phyloP scores from a whole-genome alignment of 1,140 invertebrate genomes.

The Ceratoteleas bidentatus region DNA sequence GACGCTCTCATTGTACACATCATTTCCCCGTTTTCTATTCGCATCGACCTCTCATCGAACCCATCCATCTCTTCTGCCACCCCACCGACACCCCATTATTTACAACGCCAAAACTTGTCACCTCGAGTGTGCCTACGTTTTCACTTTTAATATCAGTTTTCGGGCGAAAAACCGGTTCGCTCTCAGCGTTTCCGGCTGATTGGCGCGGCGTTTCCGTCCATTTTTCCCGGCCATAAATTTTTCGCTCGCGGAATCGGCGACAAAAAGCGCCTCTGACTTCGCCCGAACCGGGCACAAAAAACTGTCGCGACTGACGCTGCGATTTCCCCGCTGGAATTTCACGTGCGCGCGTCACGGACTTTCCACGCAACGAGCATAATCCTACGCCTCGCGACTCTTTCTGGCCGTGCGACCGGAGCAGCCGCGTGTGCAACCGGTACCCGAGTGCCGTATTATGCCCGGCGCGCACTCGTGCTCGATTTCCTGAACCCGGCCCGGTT shows the following conservation, averaged over 20 bases:
- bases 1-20: too few species aligned
- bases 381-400: constrained; percentile 32
- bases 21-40: too few species aligned
- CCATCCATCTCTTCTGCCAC: too few species aligned
- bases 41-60: too few species aligned
- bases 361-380: constrained; percentile 49
- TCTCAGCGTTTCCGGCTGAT: constrained; percentile 16
- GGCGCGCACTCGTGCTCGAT: constrained; percentile 38
- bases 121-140: background rate
- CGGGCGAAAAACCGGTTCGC: constrained; percentile 22
- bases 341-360: constrained; percentile 48
- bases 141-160: constrained; percentile 32
- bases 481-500: constrained; percentile 35
- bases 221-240: constrained; percentile 1
- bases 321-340: constrained; percentile 58
- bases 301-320: constrained; percentile 28
- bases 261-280: too few species aligned
- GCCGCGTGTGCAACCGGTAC: constrained; percentile 21
- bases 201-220: constrained; percentile 2
- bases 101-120: background rate
- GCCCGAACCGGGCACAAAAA: constrained; percentile 7
- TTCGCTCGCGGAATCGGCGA: too few species aligned
- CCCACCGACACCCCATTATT: too few species aligned
- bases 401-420: constrained; percentile 15
- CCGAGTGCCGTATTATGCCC: constrained; percentile 43